A percentile compares a stretch with the other conserved stretches of the same genome.
These are phyloP conservation scores for Allygus modestus DNA, from an alignment of 2,888 invertebrate genomes.

Conservation along the genomic window DNA sequence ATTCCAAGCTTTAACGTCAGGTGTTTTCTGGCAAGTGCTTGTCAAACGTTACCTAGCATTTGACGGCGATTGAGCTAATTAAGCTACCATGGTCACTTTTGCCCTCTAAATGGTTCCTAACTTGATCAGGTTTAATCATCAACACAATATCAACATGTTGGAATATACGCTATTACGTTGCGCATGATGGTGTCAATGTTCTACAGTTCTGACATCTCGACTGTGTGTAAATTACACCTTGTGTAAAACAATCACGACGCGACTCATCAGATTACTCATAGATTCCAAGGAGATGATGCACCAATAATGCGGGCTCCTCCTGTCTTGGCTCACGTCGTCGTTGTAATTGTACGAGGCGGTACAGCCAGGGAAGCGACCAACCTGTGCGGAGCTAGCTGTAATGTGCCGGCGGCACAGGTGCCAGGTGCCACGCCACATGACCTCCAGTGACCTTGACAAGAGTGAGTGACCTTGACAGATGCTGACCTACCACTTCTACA, in stretches of 20 bases:
- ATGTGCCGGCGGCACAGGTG: not conserved
- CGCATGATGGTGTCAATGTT: no score
- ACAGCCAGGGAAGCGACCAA: not conserved
- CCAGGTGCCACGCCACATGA: not conserved
- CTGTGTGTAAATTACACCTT: not conserved
- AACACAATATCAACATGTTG: no score
- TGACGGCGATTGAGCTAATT: no score
- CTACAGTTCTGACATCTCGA: not conserved
- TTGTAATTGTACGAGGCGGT: not conserved
- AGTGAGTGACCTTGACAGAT: conserved; percentile 19
- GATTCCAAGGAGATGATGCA: not conserved
- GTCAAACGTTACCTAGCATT: no score
- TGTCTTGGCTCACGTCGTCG: not conserved
- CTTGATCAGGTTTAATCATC: no score
- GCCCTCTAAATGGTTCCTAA: no score
- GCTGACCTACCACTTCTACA: not conserved
- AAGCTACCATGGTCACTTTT: no score
- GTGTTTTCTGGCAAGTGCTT: no score
- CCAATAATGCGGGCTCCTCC: not conserved
- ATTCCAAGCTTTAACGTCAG: no score
- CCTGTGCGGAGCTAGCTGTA: no score
- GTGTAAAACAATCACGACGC: not conserved
- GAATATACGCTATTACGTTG: no score
- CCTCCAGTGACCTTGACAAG: conserved; percentile 11
- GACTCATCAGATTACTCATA: not conserved